These are phyloP conservation scores for Microvelia longipes DNA, from an alignment of 1,140 invertebrate species.

Conservation along the genomic window DNA sequence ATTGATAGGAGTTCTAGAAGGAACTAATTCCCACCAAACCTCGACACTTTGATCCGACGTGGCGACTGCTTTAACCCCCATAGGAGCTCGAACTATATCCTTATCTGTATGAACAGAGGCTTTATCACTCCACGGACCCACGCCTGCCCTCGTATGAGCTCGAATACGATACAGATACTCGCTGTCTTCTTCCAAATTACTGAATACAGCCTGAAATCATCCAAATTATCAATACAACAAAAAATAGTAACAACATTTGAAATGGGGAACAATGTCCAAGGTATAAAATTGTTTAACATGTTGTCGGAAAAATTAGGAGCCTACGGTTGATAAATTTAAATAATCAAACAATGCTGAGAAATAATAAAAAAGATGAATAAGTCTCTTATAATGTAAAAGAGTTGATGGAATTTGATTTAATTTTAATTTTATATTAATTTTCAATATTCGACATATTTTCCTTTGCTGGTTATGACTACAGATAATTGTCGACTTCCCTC, in stretches of 20 bases:
- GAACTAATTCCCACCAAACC: constrained; percentile 91
- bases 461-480: too few relatives aligned
- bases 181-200: constrained; percentile 83
- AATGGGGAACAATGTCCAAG: neutral
- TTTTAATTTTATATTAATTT: too few relatives aligned
- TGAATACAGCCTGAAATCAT: constrained; percentile 61
- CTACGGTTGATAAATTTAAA: too few relatives aligned
- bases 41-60: constrained; percentile 82
- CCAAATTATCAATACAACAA: too few relatives aligned
- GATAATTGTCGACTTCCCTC: too few relatives aligned
- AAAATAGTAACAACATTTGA: neutral
- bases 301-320: neutral
- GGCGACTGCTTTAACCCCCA: constrained; percentile 77
- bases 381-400: too few relatives aligned
- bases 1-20: constrained; percentile 61
- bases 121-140: constrained; percentile 79
- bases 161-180: constrained; percentile 88
- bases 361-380: too few relatives aligned
- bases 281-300: neutral
- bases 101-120: constrained; percentile 68
- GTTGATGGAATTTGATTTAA: too few relatives aligned
- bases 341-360: too few relatives aligned
- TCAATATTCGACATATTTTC: too few relatives aligned
- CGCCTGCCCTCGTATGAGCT: constrained; percentile 75
- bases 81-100: constrained; percentile 76